phyloP scores from a whole-genome alignment of 2,888 invertebrate species.

The Chaitophorus viminalis region DNA sequence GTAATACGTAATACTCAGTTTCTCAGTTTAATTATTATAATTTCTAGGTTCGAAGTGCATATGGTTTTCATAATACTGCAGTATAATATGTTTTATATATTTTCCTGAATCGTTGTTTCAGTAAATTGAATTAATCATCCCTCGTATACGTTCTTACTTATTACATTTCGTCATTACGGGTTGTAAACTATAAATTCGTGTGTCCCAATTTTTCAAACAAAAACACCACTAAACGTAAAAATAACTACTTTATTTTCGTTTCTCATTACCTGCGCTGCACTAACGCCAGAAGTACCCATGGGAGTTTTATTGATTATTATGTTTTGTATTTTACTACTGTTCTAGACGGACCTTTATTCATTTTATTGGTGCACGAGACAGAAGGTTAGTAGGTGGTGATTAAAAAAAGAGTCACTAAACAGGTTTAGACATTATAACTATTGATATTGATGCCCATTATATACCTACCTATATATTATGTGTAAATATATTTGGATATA shows the following conservation, averaged over 20 bases:
- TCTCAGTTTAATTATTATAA: not conserved
- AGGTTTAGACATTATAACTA: slow-evolving; percentile 33
- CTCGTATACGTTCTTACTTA: not conserved
- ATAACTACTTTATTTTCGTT: not conserved
- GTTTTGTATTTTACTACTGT: slow-evolving; percentile 49
- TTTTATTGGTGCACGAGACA: slow-evolving; percentile 37
- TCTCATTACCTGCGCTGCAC: slow-evolving; percentile 7
- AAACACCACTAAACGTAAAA: not conserved
- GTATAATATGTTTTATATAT: not conserved
- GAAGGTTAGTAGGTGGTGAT: slow-evolving; percentile 49
- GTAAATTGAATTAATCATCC: not conserved
- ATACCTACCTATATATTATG: not conserved
- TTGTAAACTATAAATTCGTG: not conserved
- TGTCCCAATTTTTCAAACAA: not conserved
- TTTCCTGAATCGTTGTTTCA: not conserved
- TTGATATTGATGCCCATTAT: slow-evolving; percentile 39
- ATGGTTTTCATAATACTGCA: not conserved
- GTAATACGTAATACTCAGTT: not conserved
- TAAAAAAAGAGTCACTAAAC: slow-evolving; percentile 47
- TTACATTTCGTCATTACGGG: no score
- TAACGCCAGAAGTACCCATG: not conserved
- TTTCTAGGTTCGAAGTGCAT: not conserved
- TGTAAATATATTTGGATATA: not conserved
- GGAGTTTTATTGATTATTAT: slow-evolving; percentile 54
- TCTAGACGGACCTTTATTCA: slow-evolving; percentile 47